Evolutionary conservation across 1,140 invertebrate genomes (phyloP), one percentile per base, ranked within the genome.

Genomic region (Calycopis cecrops): DNA sequence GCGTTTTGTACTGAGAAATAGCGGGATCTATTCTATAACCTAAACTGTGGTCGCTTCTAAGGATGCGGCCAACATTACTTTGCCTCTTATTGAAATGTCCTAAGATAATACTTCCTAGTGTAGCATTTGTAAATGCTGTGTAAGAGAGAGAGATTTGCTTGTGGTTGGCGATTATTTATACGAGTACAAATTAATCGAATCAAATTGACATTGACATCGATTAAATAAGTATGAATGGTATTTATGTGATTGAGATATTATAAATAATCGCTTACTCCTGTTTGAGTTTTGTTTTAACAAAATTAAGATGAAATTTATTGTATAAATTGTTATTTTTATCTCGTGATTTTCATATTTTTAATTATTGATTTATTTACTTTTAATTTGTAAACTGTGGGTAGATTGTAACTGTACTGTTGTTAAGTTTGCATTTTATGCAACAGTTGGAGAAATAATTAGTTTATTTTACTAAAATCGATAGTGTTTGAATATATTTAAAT

Each of bases 301-400:
- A 9, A 44, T 44, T 44, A 44, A 50, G 28, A 12, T 50, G 34
- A 50, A 50, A 50, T 12, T 50, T 35, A 38, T 44, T 18, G 51
- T 52, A 52, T 52, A 42, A 14, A 40, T 42, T 52, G 37, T 28
- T 42, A 34, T 34, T 50, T 16, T 50, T 50, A 35, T 16, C 48
- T 44, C 16, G 48, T 35, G 14, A 35, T 14, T 53, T 53, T 53
- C 40, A 42, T 53, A 55, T n/a, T 50, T 55, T 49, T 48, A 40
- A 37, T 44, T 60, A 52, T 57, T 38, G 37, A 11, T 33, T 51
- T 42, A 34, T 35, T 55, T 60, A 44, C 33, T 60, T 58, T 52
- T 52, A 55, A 35, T 60, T 53, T 48, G 48, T 60, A 60, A 40
- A 16, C 37, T 44, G 40, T 34, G 52, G 51, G 35, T 59, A 59